A percentile compares a stretch with the other conserved stretches of the same genome.
Evolutionary conservation across 37 sponge, comb jelly and placozoan species (phyloP).

Genomic region (Beroe ovata): DNA sequence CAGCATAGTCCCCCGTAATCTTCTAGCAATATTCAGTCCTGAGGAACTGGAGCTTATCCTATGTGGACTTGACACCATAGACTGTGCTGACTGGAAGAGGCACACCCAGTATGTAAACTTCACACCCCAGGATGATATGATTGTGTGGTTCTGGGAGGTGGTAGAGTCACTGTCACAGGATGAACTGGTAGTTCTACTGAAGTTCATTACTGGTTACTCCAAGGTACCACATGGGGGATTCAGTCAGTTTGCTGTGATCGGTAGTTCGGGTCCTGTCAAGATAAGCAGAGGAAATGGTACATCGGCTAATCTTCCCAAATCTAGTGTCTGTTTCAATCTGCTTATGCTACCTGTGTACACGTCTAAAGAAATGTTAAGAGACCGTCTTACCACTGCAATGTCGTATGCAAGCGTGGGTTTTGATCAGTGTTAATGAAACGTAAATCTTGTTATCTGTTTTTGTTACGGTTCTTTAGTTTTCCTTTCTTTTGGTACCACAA

Average conservation of each 20-base stretch:
- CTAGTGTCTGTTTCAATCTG: constrained; percentile 62
- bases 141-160: constrained; percentile 79
- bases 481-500: too few species aligned
- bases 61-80: constrained; percentile 29
- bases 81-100: constrained; percentile 33
- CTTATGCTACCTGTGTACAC: constrained; percentile 28
- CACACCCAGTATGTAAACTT: constrained; percentile 58
- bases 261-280: constrained; percentile 58
- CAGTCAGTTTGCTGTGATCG: constrained; percentile 68
- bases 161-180: constrained; percentile 71
- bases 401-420: constrained; percentile 55
- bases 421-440: constrained; percentile 67
- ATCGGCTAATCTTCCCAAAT: constrained; percentile 6
- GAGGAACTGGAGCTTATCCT: constrained; percentile 41
- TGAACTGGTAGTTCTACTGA: constrained; percentile 73
- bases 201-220: constrained; percentile 78
- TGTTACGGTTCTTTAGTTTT: too few species aligned
- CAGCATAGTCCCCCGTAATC: constrained; percentile 58
- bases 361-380: constrained; percentile 33
- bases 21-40: constrained; percentile 40
- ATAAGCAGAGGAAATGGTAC: constrained; percentile 48
- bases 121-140: constrained; percentile 44
- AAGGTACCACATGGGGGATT: constrained; percentile 77
- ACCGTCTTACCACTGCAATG: constrained; percentile 6
- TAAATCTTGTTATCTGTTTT: too few species aligned